Percentiles rank a stretch among this genome's conserved stretches.
Evolutionary conservation across 2,113 vertebrate species (phyloP).

Genomic region (Calidris pugnax): DNA sequence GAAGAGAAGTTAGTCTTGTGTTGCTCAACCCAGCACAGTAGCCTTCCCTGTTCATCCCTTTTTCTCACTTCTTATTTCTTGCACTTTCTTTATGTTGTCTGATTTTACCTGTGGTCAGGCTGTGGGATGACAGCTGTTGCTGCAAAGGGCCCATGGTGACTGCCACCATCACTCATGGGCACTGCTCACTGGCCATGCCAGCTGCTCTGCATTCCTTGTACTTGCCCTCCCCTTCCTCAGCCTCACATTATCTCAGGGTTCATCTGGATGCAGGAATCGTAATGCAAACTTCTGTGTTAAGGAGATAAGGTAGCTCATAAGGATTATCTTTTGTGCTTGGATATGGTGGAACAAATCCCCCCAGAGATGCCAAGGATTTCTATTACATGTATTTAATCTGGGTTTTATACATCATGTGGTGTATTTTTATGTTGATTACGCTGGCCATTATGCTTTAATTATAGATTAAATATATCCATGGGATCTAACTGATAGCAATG

Average conservation of each 20-base stretch:
- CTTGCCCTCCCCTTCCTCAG: background rate
- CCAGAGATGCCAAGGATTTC: background rate
- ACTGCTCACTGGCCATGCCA: too few species aligned
- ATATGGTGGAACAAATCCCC: background rate
- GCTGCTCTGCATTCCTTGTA: background rate
- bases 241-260: background rate
- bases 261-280: background rate
- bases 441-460: background rate
- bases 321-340: background rate
- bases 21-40: too few species aligned
- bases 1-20: too few species aligned
- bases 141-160: background rate
- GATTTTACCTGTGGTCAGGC: background rate
- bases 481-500: background rate
- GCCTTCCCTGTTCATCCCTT: background rate
- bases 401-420: background rate
- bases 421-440: background rate
- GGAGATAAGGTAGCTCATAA: background rate
- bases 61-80: background rate
- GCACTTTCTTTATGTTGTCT: background rate
- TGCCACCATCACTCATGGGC: background rate
- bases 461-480: background rate
- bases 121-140: background rate
- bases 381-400: background rate
- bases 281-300: background rate